Evolutionary conservation across 2,113 vertebrate species (phyloP), one percentile per base, ranked within the genome.

Genomic region (Chlorocebus sabaeus): DNA sequence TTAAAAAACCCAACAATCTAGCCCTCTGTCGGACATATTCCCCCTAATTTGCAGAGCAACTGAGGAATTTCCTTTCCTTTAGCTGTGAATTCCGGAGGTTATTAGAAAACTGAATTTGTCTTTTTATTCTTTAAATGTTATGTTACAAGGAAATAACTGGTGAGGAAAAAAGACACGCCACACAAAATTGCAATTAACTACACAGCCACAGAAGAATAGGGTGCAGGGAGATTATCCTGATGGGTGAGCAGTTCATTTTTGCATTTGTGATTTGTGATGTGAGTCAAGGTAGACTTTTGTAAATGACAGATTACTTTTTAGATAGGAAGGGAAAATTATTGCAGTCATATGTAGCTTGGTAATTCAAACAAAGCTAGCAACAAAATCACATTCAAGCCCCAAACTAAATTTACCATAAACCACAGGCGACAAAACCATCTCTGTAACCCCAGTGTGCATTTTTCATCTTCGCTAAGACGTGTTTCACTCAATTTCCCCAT

Each of bases 281-380:
- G 97, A 98, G 97, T 97, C 98, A 98, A 98, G 89, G 70, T 95
- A 98, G 75, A 95, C 92, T 98, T 97, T 98, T 98, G 72, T 97
- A 98, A 98, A 98, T 98, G 96, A 98, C 95, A 98, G 95, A 98
- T 98, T 97, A 98, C 90, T 97, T 99, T 98, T 98, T 97, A 98
- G 97, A 98, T 95, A 98, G 98, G 97, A 99, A 98, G 97, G 94
- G 90, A 98, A 98, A 98, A 98, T 97, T 97, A 98, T 32, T 97
- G 81, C 96, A 97, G 87, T 97, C 97, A 96, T 98, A 98, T 93
- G 96, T 48, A 96, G 96, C 40, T 85, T 95, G 93, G 97, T 96
- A 98, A 98, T 98, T 98, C 97, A 98, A 98, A 98, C 96, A 98
- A 98, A 98, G 64, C 96, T 94, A 98, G 96, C 95, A 98, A 98